phyloP scores from a whole-genome alignment of 2,888 invertebrate genomes.

The Habroteleia sp. region DNA sequence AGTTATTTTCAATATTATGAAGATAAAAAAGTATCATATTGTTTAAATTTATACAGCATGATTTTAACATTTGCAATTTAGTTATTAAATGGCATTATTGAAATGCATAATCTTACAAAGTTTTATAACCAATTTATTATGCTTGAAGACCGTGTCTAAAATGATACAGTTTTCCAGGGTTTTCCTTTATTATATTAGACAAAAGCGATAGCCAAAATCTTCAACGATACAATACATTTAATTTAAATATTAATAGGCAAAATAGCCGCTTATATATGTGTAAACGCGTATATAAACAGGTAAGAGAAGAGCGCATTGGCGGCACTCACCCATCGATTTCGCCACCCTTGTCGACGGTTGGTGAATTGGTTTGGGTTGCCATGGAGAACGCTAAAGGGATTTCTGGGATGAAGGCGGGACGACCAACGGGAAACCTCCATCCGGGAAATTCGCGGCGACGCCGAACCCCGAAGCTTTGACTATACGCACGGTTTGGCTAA shows the following conservation, averaged over 20 bases:
- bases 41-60: too few relatives aligned
- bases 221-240: conserved; percentile 39
- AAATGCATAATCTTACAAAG: too few relatives aligned
- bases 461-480: conserved; percentile 68
- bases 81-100: too few relatives aligned
- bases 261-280: conserved; percentile 42
- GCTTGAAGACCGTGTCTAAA: too few relatives aligned
- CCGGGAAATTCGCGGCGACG: conserved; percentile 79
- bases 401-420: conserved; percentile 72
- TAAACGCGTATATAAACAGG: conserved; percentile 49
- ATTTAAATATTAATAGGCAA: conserved; percentile 53
- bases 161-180: too few relatives aligned
- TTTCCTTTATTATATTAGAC: too few relatives aligned
- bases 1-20: too few relatives aligned
- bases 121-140: too few relatives aligned
- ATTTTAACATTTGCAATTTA: too few relatives aligned
- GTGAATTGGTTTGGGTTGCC: conserved; percentile 79
- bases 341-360: conserved; percentile 77
- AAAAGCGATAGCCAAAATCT: too few relatives aligned
- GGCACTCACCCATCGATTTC: conserved; percentile 54
- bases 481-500: conserved; percentile 68
- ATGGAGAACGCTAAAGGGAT: conserved; percentile 76
- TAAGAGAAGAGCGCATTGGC: conserved; percentile 62
- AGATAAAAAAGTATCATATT: too few relatives aligned
- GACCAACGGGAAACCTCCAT: conserved; percentile 77